A percentile compares a stretch with the other conserved stretches of the same genome.
phyloP scores from a whole-genome alignment of 2,797 vertebrate species.

The Halcyon chelicuti region DNA sequence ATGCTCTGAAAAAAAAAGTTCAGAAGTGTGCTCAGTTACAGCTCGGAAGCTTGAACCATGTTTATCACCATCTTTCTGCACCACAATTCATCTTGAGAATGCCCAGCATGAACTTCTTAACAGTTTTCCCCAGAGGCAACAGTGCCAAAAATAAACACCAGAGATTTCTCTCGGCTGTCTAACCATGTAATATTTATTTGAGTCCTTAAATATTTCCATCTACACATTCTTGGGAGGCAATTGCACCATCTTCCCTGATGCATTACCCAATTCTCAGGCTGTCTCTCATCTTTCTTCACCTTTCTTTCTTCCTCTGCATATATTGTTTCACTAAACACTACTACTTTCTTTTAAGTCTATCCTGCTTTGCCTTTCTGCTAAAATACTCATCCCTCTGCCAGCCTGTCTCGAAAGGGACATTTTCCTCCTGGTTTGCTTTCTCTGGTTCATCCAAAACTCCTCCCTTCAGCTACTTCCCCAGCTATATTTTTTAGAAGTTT shows the following conservation, averaged over 20 bases:
- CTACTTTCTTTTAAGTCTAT: background rate
- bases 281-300: background rate
- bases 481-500: background rate
- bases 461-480: background rate
- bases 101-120: background rate
- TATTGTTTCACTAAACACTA: background rate
- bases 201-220: conserved; percentile 1
- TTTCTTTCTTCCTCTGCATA: background rate
- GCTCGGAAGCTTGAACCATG: background rate
- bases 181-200: conserved; percentile 11
- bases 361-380: background rate
- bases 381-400: background rate
- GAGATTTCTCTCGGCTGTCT: background rate
- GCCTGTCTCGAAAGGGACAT: background rate
- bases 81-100: background rate
- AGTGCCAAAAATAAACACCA: background rate
- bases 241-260: background rate
- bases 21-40: background rate
- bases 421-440: background rate
- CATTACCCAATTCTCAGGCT: background rate
- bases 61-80: background rate
- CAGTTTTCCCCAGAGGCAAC: background rate
- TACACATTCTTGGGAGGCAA: background rate
- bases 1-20: background rate
- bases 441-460: background rate